phyloP scores from a whole-genome alignment of 1,140 invertebrate species.

The Frieseomelitta varia region DNA sequence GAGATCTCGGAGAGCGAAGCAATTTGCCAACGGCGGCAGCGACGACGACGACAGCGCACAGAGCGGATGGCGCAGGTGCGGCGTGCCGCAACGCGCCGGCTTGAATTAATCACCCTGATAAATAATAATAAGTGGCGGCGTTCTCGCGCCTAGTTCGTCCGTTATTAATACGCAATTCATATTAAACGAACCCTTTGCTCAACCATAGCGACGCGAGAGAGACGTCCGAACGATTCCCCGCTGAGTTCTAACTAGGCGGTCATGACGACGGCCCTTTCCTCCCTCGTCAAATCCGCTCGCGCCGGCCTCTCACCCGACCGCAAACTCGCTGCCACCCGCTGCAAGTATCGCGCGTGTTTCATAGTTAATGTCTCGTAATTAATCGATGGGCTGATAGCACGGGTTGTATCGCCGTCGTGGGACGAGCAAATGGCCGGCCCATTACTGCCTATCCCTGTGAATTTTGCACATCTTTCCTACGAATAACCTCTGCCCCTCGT shows the following conservation, averaged over 20 bases:
- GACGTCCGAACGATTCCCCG: conserved; percentile 20
- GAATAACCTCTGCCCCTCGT: background rate
- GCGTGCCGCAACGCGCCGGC: conserved; percentile 68
- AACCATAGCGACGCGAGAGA: conserved; percentile 52
- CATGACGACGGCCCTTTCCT: background rate
- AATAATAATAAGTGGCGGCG: conserved; percentile 79
- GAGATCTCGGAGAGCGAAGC: conserved; percentile 41
- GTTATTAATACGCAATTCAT: conserved; percentile 82
- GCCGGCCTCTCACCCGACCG: background rate
- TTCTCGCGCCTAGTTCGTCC: conserved; percentile 76
- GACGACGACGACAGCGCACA: background rate
- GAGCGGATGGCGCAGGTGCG: conserved; percentile 63
- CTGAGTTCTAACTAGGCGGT: background rate
- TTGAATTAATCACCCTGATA: conserved; percentile 79
- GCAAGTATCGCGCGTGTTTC: conserved; percentile 50
- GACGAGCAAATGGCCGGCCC: conserved; percentile 14
- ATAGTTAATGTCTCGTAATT: conserved; percentile 64
- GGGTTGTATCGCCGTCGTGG: conserved; percentile 6
- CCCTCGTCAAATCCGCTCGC: conserved; percentile 13
- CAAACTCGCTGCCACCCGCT: conserved; percentile 32
- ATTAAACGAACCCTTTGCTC: conserved; percentile 76
- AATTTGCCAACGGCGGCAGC: conserved; percentile 43
- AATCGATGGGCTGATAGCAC: conserved; percentile 48
- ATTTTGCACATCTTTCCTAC: conserved; percentile 18
- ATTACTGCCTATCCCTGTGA: conserved; percentile 6